Evolutionary conservation across 2,888 invertebrate genomes (phyloP), one percentile per base, ranked within the genome.

Genomic region (Listrodromus nycthemerus): DNA sequence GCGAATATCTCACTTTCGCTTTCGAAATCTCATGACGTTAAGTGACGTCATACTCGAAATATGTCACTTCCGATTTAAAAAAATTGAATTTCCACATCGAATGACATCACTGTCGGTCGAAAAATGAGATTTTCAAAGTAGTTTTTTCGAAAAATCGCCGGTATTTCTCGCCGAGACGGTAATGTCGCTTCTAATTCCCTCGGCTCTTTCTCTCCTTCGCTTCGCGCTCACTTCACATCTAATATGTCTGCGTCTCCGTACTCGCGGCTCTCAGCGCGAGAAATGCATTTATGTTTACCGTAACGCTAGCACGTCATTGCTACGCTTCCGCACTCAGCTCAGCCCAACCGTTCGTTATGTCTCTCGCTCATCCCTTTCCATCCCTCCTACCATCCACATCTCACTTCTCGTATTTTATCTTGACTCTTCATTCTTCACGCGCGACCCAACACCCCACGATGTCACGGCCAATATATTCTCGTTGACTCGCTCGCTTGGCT

Each of bases 351-450:
- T 71, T 58, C 30, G n/a, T 66, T 50, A 27, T 10, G 41, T 55
- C 76, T 45, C 27, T 75, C 67, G 66, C 66, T 55, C 48, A n/a
- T 37, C 63, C 61, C 58, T 37, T 66, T 45, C 76, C 48, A 71
- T 82, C 41, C 24, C 13, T 30, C 19, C n/a, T n/a, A 7, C 7
- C 16, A 8, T 33, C 61, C 82, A 70, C 78, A 69, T 79, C 74
- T 69, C 63, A 63, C 45, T 66, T 66, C 63, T 48, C 66, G 73
- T 82, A 70, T 80, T 73, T 77, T 80, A 83, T 73, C 80, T 80
- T 65, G 61, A 82, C 80, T 85, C 73, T 80, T 76, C 74, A 80
- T 85, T 83, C 83, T 80, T 80, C 63, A 79, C 33, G 74, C 52
- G 63, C 69, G 69, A 78, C 61, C 33, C 75, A 50, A 71, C 52